A percentile compares a stretch with the other conserved stretches of the same genome.
Evolutionary conservation across 2,113 vertebrate genomes (phyloP).

Genomic region (Ctenodactylus gundi): DNA sequence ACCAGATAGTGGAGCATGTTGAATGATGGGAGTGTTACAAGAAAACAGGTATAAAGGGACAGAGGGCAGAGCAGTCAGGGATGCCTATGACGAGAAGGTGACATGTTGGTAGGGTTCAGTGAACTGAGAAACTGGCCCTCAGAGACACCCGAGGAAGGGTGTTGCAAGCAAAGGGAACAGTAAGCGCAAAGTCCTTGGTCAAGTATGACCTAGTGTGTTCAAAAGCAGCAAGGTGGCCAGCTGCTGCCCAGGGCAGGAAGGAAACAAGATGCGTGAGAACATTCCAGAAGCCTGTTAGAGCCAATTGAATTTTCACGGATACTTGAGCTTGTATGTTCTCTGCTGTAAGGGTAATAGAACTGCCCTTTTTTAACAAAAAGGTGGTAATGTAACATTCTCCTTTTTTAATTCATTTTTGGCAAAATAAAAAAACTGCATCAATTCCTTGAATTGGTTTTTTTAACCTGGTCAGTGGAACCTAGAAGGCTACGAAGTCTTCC

Average conservation of each 20-base stretch:
- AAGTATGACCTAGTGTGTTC: too few species aligned
- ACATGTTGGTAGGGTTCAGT: not conserved
- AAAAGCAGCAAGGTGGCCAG: not conserved
- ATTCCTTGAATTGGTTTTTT: slow-evolving; percentile 41
- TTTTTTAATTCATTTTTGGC: slow-evolving; percentile 29
- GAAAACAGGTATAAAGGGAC: fast-evolving
- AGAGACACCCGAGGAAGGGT: not conserved
- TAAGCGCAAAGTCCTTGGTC: not conserved
- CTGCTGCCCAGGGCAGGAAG: fast-evolving
- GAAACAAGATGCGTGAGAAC: fast-evolving
- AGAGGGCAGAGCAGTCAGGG: fast-evolving
- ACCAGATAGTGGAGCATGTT: fast-evolving
- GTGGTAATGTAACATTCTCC: not conserved
- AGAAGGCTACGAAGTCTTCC: not conserved
- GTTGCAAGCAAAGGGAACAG: not conserved
- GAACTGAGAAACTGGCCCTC: not conserved
- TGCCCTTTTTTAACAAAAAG: slow-evolving; percentile 6
- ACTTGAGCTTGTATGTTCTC: not conserved
- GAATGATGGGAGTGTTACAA: not conserved
- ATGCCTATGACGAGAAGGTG: fast-evolving
- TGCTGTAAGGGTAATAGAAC: not conserved
- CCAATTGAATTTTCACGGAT: not conserved
- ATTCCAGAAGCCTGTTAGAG: fast-evolving
- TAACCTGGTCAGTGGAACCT: not conserved
- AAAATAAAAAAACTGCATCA: slow-evolving; percentile 32